A percentile compares a stretch with the other conserved stretches of the same genome.
phyloP scores from a whole-genome alignment of 1,140 invertebrate genomes.

The Agrypnia vestita region DNA sequence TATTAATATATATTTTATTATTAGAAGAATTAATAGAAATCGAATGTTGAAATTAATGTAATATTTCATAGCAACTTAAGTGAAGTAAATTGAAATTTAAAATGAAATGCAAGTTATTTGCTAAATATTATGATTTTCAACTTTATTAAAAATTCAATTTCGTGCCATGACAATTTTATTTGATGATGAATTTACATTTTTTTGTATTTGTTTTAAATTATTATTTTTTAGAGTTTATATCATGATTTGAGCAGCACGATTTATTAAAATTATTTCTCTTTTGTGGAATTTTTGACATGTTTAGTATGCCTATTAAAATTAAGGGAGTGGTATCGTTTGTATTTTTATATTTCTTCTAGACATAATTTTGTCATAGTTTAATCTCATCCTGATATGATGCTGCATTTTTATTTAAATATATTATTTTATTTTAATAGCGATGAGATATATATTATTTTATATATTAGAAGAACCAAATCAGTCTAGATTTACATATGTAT shows the following conservation, averaged over 20 bases:
- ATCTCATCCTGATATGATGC: not conserved
- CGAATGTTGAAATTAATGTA: slow-evolving; percentile 1
- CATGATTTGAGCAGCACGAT: not conserved
- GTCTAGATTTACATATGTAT: slow-evolving; percentile 14
- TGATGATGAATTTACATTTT: not conserved
- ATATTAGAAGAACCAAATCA: slow-evolving; percentile 31
- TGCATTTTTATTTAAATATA: not conserved
- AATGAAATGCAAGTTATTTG: not conserved
- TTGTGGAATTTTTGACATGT: not conserved
- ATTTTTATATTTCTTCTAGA: slow-evolving; percentile 31
- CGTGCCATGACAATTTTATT: slow-evolving; percentile 18
- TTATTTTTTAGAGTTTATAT: not conserved
- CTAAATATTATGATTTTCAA: not conserved
- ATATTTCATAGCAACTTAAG: not conserved
- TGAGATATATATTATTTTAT: slow-evolving; percentile 13
- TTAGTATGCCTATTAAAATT: not conserved
- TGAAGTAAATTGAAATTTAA: not conserved
- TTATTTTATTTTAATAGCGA: not conserved
- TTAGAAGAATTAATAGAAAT: slow-evolving; percentile 6
- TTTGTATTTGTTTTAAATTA: slow-evolving; percentile 1
- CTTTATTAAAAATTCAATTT: not conserved
- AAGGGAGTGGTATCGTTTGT: slow-evolving; percentile 7
- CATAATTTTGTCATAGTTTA: slow-evolving; percentile 12
- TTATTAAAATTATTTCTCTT: not conserved
- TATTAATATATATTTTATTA: slow-evolving; percentile 6